Evolutionary conservation across 1,140 invertebrate genomes (phyloP).

Genomic region (Propsilocerus akamusi): DNA sequence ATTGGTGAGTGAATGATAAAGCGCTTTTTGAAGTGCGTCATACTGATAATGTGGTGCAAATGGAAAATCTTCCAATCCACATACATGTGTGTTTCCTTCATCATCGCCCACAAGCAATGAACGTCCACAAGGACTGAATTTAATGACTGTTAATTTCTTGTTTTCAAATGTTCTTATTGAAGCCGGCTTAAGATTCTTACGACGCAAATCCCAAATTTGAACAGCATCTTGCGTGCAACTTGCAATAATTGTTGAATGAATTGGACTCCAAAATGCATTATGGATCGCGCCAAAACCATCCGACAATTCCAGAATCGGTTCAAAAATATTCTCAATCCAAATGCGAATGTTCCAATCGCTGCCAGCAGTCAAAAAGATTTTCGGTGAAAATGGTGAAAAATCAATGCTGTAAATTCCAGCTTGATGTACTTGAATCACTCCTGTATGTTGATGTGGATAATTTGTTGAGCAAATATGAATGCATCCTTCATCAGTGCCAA

Average conservation of each 20-base stretch:
- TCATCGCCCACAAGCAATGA: constrained; percentile 45
- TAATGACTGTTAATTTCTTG: constrained; percentile 26
- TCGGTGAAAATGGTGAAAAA: constrained; percentile 58
- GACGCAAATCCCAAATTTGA: constrained; percentile 50
- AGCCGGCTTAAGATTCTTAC: constrained; percentile 40
- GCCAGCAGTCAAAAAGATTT: constrained; percentile 61
- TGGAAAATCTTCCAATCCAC: constrained; percentile 45
- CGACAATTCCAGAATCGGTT: constrained; percentile 40
- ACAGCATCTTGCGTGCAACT: constrained; percentile 49
- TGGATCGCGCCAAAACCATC: constrained; percentile 35
- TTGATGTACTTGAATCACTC: constrained; percentile 55
- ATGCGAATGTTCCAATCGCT: constrained; percentile 63
- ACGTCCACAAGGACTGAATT: constrained; percentile 41
- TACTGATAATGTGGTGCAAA: constrained; percentile 42
- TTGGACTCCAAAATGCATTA: constrained; percentile 58
- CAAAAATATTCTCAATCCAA: constrained; percentile 46
- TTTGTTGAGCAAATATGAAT: constrained; percentile 55
- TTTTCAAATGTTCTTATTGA: constrained; percentile 29
- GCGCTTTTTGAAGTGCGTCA: constrained; percentile 31
- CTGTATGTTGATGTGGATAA: constrained; percentile 42
- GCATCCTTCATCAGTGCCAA: constrained; percentile 68
- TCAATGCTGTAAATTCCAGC: constrained; percentile 57
- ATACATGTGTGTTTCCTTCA: constrained; percentile 38
- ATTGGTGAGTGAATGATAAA: constrained; percentile 38
- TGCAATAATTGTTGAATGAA: constrained; percentile 63